Base-by-base conservation (phyloP, 2,888 invertebrate genomes). In the Calameuta filiformis region DNA sequence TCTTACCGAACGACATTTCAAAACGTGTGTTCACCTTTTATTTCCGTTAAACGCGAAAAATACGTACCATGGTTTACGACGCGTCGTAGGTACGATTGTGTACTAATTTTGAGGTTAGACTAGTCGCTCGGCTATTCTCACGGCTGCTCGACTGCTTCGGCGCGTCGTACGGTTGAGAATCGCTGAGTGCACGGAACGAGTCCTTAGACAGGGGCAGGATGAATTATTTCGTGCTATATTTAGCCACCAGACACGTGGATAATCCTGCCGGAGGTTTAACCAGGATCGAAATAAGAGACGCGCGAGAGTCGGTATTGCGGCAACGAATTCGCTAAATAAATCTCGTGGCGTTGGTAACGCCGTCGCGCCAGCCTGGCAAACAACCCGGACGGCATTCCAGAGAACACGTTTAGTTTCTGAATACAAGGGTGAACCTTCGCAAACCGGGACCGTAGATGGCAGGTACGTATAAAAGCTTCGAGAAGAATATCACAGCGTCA, bases 371-470 rank as follows among this genome's bases (percentile, higher is more conserved):
- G 69, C 31, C 56, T 75, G 77, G 33, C 75, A 37, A 75, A 77
- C 79, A 76, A 83, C 78, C 76, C 82, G 78, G 84, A 86, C 89
- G 79, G 83, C 89, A 89, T 89, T 90, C 89, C 90, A 85, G 71
- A 86, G 85, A 89, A 89, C 88, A 89, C 86, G 88, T 89, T 86
- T 85, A 85, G 82, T 84, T 84, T 86, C 85, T 83, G 82, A 79
- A 82, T 69, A 56, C 56, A 23, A 56, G 56, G 56, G 23, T 56
- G 56, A 56, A 56, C 56, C 56, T 56, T 78, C 78, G 78, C 75
- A 80, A 75, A 75, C 77, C 77, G 69, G 74, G 37, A 79, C 75
- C 79, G 31, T 71, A 33, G 71, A 30, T 12, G 56, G 56, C 23
- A 23, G 56, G 56, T 6, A 23, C 56, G 2, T 23, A 56, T 56